phyloP scores from a whole-genome alignment of 2,888 invertebrate genomes.

The Dione vanillae region DNA sequence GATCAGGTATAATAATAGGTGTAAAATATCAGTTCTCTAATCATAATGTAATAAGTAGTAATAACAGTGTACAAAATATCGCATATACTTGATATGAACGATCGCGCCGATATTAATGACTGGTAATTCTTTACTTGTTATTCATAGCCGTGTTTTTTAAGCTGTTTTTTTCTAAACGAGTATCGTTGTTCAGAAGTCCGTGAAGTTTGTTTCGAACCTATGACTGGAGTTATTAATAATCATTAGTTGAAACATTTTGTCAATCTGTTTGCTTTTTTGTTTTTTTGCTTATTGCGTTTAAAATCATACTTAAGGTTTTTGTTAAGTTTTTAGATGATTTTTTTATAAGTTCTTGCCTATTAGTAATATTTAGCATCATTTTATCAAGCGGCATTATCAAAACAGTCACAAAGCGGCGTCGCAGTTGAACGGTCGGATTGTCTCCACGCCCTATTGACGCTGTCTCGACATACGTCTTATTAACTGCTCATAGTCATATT shows the following conservation, averaged over 20 bases:
- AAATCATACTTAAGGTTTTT: not conserved
- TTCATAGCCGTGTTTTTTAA: conserved; percentile 27
- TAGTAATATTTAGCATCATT: conserved; percentile 14
- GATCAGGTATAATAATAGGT: conserved; percentile 39
- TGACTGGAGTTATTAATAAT: conserved; percentile 22
- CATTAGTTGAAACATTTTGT: conserved; percentile 23
- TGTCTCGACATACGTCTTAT: conserved; percentile 32
- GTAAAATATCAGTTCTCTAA: conserved; percentile 41
- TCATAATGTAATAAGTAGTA: conserved; percentile 40
- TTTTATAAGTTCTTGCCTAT: no score
- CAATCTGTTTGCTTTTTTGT: not conserved
- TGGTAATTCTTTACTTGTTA: conserved; percentile 43
- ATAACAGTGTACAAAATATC: conserved; percentile 38
- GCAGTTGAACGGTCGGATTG: conserved; percentile 72
- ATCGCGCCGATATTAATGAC: conserved; percentile 42
- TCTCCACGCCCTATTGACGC: conserved; percentile 65
- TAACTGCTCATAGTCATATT: conserved; percentile 30
- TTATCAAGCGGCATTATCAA: conserved; percentile 45
- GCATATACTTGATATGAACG: conserved; percentile 30
- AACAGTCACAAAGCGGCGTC: conserved; percentile 52
- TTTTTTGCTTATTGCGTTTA: not conserved
- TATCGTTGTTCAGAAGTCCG: conserved; percentile 34
- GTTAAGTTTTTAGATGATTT: no score
- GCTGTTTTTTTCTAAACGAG: conserved; percentile 22
- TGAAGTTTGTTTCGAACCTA: conserved; percentile 27